Evolutionary conservation across 2,888 invertebrate genomes (phyloP), one percentile per base, ranked within the genome.

Genomic region (Agrypnus murinus): DNA sequence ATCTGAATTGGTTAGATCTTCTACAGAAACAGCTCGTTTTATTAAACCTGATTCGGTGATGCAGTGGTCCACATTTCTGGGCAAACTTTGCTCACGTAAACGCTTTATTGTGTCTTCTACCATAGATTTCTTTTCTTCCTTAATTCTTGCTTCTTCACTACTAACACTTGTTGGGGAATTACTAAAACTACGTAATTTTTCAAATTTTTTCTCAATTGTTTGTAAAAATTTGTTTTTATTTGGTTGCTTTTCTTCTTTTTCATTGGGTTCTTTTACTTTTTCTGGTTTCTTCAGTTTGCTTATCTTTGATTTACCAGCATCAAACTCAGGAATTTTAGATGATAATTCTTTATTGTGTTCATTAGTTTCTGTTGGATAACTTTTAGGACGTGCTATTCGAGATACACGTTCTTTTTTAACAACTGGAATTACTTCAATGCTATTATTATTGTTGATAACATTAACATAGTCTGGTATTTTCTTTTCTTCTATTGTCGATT

Each of bases 141-240:
- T 82, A 45, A 80, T 79, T 40, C 82, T 81, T 58, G 79, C 77
- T 7, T 86, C 85, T 58, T 86, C 78, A 77, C 76, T 77, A 50
- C 71, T 78, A 59, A 69, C 67, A 38, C 71, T 76, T 31, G 66
- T 75, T 58, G 89, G 87, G 1, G 90, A 84, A 15, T 86, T 86
- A 69, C 86, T 80, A 50, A 82, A 81, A 2, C 83, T 79, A 17
- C 89, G 86, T 38, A 93, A 87, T 81, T 92, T 93, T 84, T 93
- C 93, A 79, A 92, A 87, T 82, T 92, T 92, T 80, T 93, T 93
- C 48, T 95, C 94, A 77, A 95, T 89, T 0, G 91, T 91, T 80
- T 93, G 93, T 43, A 95, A 86, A 76, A 95, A 87, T 71, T 88
- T 89, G 76, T 88, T 87, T 76, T 86, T 87, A 68, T 80, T 81